Evolutionary conservation across 2,113 vertebrate species (phyloP).

Genomic region (Bos javanicus): DNA sequence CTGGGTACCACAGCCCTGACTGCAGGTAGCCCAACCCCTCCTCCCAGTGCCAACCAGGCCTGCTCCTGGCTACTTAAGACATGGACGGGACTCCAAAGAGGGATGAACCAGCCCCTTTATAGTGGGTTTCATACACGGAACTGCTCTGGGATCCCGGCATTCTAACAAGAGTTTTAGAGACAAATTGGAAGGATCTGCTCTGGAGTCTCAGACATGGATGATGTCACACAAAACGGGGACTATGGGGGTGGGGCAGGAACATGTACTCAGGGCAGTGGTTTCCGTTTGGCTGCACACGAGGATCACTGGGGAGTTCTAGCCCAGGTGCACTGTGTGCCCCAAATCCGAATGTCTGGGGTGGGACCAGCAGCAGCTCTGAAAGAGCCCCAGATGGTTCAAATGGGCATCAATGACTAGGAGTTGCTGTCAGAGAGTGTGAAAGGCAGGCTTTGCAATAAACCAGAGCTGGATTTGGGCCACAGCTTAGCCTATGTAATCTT

Average conservation of each 20-base stretch:
- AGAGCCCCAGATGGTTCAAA: neutral
- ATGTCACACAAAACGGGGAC: neutral
- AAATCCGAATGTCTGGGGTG: neutral
- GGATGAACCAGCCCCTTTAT: fast-evolving
- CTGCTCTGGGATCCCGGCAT: neutral
- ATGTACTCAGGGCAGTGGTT: neutral
- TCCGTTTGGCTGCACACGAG: neutral
- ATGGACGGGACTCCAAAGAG: neutral
- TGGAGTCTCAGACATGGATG: neutral
- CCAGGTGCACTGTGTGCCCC: too few species aligned
- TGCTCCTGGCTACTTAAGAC: neutral
- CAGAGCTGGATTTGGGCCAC: neutral
- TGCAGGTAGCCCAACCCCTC: neutral
- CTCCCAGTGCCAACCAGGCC: neutral
- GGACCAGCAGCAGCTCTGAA: neutral
- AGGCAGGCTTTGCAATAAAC: neutral
- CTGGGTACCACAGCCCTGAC: neutral
- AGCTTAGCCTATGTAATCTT: neutral
- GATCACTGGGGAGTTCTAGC: neutral
- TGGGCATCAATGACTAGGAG: neutral
- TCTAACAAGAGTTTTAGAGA: neutral
- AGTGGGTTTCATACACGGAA: neutral
- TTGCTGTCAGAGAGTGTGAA: neutral
- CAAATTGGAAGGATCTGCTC: neutral
- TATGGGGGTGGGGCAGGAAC: fast-evolving